phyloP scores from a whole-genome alignment of 2,797 vertebrate species.

The Nyctalus aviator region DNA sequence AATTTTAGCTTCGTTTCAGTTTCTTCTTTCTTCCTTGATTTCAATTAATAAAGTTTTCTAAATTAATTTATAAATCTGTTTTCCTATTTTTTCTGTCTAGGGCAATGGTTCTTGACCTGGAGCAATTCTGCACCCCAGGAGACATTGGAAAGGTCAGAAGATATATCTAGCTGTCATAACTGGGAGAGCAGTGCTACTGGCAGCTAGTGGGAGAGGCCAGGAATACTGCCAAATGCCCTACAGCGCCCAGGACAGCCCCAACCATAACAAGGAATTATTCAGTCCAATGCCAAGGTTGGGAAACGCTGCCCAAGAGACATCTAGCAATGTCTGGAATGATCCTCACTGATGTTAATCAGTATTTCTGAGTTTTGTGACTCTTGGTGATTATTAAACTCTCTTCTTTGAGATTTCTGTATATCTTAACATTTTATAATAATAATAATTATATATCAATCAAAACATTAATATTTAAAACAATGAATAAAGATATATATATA shows the following conservation, averaged over 20 bases:
- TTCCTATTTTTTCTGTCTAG: not conserved
- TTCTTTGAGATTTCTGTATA: not conserved
- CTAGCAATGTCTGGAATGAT: not conserved
- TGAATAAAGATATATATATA: not conserved
- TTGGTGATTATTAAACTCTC: not conserved
- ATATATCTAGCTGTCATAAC: not conserved
- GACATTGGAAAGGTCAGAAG: not conserved
- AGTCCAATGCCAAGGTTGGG: not conserved
- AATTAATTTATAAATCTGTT: conserved; percentile 16
- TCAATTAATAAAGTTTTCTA: not conserved
- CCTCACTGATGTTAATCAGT: not conserved
- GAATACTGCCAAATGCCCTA: not conserved
- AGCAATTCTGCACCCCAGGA: not conserved
- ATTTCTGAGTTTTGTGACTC: not conserved
- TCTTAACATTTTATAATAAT: conserved; percentile 6
- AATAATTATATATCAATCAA: not conserved
- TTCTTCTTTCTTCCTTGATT: not conserved
- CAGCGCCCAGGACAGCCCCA: not conserved
- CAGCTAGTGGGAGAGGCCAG: not conserved
- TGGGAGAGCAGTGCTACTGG: not conserved
- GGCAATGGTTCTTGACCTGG: not conserved
- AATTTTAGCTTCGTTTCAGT: not conserved
- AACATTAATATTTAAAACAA: conserved; percentile 10
- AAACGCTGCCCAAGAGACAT: not conserved
- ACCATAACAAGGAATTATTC: not conserved